Evolutionary conservation across 2,113 vertebrate species (phyloP).

Genomic region (Marcusenius ussheri): DNA sequence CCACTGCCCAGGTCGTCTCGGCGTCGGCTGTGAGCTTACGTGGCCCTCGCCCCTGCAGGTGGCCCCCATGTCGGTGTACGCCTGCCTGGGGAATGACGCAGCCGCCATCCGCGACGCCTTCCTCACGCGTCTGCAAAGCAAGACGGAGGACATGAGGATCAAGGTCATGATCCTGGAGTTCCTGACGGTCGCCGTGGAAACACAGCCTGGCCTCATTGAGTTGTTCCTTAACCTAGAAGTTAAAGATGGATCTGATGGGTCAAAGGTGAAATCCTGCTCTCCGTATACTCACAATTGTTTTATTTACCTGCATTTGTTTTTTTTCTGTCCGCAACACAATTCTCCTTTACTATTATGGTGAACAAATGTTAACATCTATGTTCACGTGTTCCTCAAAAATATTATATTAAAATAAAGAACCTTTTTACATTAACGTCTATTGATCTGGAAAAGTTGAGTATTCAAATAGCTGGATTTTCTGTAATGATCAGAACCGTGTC

Average conservation of each 20-base stretch:
- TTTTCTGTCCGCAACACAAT: neutral
- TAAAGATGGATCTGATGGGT: slow-evolving; percentile 76
- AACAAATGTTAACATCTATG: neutral
- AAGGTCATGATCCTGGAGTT: slow-evolving; percentile 98
- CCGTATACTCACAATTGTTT: neutral
- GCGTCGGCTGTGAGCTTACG: neutral
- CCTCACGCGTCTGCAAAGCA: slow-evolving; percentile 84
- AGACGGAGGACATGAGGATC: slow-evolving; percentile 90
- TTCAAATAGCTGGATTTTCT: neutral
- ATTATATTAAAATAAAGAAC: neutral
- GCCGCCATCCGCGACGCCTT: slow-evolving; percentile 91
- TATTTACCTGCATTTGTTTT: neutral
- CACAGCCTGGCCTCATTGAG: slow-evolving; percentile 93
- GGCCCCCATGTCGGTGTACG: slow-evolving; percentile 95
- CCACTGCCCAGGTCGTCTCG: neutral
- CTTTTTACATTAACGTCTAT: neutral
- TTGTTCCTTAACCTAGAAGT: slow-evolving; percentile 91
- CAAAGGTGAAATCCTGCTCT: slow-evolving; percentile 67
- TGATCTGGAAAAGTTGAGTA: neutral
- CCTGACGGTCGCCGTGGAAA: slow-evolving; percentile 91
- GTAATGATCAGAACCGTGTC: neutral
- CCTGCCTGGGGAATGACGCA: slow-evolving; percentile 86
- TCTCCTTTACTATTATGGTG: neutral
- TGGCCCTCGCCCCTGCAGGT: slow-evolving; percentile 57
- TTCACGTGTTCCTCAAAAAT: neutral